Evolutionary conservation across 2,888 invertebrate species (phyloP).

Genomic region (Ypsolopha scabrella): DNA sequence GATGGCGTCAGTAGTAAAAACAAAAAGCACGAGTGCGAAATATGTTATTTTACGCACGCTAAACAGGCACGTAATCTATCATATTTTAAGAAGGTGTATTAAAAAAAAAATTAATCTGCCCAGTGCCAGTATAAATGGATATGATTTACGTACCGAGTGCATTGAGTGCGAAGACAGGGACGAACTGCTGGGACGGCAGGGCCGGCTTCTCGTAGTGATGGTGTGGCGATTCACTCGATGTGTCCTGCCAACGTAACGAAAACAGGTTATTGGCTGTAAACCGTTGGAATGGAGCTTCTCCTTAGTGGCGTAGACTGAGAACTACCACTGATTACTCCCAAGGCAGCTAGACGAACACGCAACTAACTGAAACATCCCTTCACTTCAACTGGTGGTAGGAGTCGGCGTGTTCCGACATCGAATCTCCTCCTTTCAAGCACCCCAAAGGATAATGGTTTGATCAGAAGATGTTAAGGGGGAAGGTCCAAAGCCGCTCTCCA

Average conservation of each 20-base stretch:
- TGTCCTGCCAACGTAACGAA: conserved; percentile 30
- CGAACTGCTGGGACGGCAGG: conserved; percentile 47
- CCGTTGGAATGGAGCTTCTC: too few relatives aligned
- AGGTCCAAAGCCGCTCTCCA: too few relatives aligned
- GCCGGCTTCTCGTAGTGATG: conserved; percentile 42
- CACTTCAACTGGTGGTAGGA: not conserved
- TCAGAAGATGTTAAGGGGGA: not conserved
- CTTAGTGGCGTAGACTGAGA: not conserved
- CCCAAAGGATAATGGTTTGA: not conserved
- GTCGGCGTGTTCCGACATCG: too few relatives aligned
- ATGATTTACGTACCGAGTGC: conserved; percentile 75
- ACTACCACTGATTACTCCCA: too few relatives aligned
- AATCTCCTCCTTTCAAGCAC: too few relatives aligned
- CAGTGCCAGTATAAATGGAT: not conserved
- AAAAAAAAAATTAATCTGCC: too few relatives aligned
- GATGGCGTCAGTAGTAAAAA: too few relatives aligned
- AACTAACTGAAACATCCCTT: not conserved
- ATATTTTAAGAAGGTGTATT: too few relatives aligned
- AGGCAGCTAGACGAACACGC: not conserved
- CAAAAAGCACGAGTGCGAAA: too few relatives aligned
- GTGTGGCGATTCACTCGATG: conserved; percentile 50
- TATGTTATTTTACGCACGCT: too few relatives aligned
- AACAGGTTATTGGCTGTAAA: too few relatives aligned
- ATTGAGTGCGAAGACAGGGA: conserved; percentile 92
- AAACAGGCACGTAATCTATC: too few relatives aligned